Percentiles rank a stretch among this genome's conserved stretches.
Evolutionary conservation across 2,113 vertebrate genomes (phyloP).

Genomic region (Equus przewalskii): DNA sequence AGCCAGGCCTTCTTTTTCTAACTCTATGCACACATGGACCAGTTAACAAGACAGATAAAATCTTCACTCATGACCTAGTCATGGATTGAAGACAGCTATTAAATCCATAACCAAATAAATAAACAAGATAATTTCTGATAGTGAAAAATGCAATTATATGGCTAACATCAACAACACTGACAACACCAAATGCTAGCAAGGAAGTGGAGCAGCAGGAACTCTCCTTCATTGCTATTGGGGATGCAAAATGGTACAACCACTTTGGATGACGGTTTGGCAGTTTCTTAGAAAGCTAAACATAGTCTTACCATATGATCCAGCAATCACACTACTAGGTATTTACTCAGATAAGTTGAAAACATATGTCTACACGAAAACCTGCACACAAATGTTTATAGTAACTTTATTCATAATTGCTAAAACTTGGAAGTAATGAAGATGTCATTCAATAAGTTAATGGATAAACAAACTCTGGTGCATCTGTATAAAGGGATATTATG

Average conservation of each 20-base stretch:
- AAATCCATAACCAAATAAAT: background rate
- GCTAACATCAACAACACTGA: background rate
- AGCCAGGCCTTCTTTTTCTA: background rate
- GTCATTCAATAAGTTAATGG: background rate
- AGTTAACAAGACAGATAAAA: background rate
- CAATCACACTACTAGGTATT: background rate
- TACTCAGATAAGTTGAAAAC: background rate
- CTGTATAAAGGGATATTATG: background rate
- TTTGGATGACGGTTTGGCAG: background rate
- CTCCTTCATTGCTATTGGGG: background rate
- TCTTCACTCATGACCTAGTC: background rate
- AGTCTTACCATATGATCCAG: background rate
- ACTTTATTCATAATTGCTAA: background rate
- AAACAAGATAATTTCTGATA: background rate
- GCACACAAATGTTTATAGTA: background rate
- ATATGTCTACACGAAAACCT: background rate
- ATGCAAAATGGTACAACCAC: background rate
- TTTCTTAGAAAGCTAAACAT: conserved; percentile 12
- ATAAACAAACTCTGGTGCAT: background rate
- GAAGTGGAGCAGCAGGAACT: background rate
- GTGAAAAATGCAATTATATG: background rate
- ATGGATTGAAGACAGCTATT: background rate
- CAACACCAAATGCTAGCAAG: background rate
- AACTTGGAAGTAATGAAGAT: background rate
- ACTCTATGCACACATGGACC: background rate